Base-by-base conservation (phyloP, 2,888 invertebrate species). In the Ornithoptera priamus region DNA sequence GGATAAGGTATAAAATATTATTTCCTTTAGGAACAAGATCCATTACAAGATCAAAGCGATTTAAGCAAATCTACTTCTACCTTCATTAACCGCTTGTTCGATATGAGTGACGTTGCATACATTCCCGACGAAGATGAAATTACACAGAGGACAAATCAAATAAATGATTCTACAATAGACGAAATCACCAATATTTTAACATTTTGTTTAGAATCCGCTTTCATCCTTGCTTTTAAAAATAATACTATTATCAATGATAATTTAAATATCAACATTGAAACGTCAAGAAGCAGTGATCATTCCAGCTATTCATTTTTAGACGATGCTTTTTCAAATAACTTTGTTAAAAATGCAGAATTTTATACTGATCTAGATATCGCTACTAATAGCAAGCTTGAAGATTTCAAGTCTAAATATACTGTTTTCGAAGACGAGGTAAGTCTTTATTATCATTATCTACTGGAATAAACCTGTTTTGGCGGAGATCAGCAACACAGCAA, bases 101-200 rank as follows among this genome's bases (percentile, higher is more conserved):
- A 91, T 65, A 88, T 90, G 87, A 90, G 89, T 72, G 88, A 89
- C 57, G 85, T 90, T 36, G 87, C 88, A 72, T 78, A 72, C 62
- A 72, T 77, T 59, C 72, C 69, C 56, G 75, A 75, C 56, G 83
- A 86, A 36, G 71, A 74, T 53, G 80, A 80, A 65, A 67, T 76
- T 0, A 61, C 72, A 61, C 72, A 80, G 72, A 77, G 59, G 65
- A 75, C 73, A 61, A 59, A 74, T 7, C 82, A 83, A 63, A 63
- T 76, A 18, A 80, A 77, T 62, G 78, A 83, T 60, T 64, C 81
- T 10, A 53, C 83, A 53, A 76, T 76, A 70, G 78, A 81, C 72
- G 79, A 80, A 46, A 84, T 87, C 74, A 76, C 76, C 5, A 82
- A 84, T 69, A 84, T 88, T 18, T 79, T 88, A 77, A 84, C 86